Percentiles rank a stretch among this genome's conserved stretches.
phyloP scores from a whole-genome alignment of 2,888 invertebrate species.

The Sphecodes monilicornis region DNA sequence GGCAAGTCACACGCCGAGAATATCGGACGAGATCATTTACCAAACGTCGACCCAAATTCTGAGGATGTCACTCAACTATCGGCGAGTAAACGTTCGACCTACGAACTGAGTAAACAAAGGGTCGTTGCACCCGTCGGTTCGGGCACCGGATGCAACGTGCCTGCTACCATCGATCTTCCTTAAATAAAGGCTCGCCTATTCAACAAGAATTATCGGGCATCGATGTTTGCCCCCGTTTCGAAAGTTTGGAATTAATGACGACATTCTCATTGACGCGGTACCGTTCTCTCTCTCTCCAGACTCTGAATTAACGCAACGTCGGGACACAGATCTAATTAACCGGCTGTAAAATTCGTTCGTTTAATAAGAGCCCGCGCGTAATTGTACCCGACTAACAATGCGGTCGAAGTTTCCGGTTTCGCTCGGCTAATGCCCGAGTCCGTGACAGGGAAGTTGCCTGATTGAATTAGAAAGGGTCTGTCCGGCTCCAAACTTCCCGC shows the following conservation, averaged over 20 bases:
- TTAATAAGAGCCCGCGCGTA: slow-evolving; percentile 29
- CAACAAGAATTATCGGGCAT: slow-evolving; percentile 32
- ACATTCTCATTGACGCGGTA: not conserved
- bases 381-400: slow-evolving; percentile 47
- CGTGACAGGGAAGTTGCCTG: slow-evolving; percentile 71
- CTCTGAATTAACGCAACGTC: not conserved
- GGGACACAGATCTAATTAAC: slow-evolving; percentile 26
- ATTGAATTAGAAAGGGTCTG: slow-evolving; percentile 76
- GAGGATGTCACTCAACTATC: slow-evolving; percentile 27
- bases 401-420: slow-evolving; percentile 53
- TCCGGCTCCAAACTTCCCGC: slow-evolving; percentile 72
- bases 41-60: slow-evolving; percentile 20
- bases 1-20: not conserved
- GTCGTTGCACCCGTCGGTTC: slow-evolving; percentile 33
- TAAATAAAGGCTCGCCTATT: slow-evolving; percentile 36
- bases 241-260: not conserved
- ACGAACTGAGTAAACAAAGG: slow-evolving; percentile 18
- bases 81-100: slow-evolving; percentile 16
- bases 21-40: slow-evolving; percentile 22
- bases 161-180: slow-evolving; percentile 26
- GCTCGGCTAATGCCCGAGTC: slow-evolving; percentile 49
- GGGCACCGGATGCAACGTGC: slow-evolving; percentile 4
- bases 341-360: slow-evolving; percentile 35
- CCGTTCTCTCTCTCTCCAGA: not conserved
- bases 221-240: slow-evolving; percentile 5